These are phyloP conservation scores for Isotomurus palustris DNA, from an alignment of 2,888 invertebrate species.

Conservation along the genomic window DNA sequence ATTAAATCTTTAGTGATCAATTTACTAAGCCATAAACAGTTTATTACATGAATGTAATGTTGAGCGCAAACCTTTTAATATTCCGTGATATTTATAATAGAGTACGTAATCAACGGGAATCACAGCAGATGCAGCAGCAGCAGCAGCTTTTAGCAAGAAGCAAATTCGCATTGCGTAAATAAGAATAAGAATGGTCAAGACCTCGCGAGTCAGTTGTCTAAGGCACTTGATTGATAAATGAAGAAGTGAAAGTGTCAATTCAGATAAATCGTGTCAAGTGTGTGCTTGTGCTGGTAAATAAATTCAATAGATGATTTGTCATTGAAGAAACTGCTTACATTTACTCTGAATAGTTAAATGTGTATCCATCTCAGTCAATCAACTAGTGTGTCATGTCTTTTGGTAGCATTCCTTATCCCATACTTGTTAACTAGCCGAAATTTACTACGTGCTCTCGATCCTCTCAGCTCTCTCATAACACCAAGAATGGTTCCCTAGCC, in stretches of 20 bases:
- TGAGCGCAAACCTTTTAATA: neutral
- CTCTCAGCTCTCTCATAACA: no score
- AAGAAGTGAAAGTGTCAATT: conserved; percentile 15
- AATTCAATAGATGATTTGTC: conserved; percentile 12
- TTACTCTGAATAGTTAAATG: neutral
- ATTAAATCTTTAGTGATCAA: no score
- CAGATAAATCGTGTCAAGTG: conserved; percentile 14
- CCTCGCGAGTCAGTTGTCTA: neutral
- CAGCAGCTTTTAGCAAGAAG: neutral
- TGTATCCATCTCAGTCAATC: conserved; percentile 4
- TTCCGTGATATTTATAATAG: neutral
- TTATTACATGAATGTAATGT: neutral
- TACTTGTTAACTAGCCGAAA: no score
- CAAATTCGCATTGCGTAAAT: neutral
- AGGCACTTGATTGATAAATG: neutral
- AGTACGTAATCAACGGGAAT: no score
- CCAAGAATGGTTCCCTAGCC: no score
- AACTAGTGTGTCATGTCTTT: neutral
- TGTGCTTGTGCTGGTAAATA: neutral
- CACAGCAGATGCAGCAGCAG: neutral
- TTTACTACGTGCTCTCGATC: no score
- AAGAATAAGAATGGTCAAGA: neutral
- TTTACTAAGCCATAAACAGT: no score
- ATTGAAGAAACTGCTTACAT: conserved; percentile 5
- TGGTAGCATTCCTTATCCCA: neutral